Conservation (phyloP, 2,888 invertebrate species). For the Heliconius hortense region DNA sequence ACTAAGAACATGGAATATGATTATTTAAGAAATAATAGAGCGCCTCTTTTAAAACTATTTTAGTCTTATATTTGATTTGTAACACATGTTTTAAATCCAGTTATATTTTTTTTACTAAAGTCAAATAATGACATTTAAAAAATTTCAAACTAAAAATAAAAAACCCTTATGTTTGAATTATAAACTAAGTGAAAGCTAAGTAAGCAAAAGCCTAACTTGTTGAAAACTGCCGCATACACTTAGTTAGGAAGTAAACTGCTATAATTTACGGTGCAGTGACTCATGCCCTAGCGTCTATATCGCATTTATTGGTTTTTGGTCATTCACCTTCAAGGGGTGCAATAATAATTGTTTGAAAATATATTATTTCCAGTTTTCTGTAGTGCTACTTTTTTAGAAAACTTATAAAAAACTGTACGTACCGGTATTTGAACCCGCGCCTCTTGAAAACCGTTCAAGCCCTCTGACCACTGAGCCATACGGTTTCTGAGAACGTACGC, state of each 20-base stretch:
- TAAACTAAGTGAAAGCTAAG: conserved; percentile 9
- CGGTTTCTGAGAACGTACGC: too few relatives aligned
- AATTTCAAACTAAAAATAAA: neutral
- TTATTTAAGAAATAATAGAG: too few relatives aligned
- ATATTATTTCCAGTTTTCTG: neutral
- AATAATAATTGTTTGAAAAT: conserved; percentile 18
- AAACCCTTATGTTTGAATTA: neutral
- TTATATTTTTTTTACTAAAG: neutral
- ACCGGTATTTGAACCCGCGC: too few relatives aligned
- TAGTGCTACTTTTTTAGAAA: too few relatives aligned
- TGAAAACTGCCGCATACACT: conserved; percentile 42
- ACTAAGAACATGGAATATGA: too few relatives aligned
- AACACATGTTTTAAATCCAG: neutral
- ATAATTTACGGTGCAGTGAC: conserved; percentile 48
- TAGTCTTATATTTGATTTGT: neutral
- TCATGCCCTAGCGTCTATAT: conserved; percentile 45
- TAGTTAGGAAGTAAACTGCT: conserved; percentile 45
- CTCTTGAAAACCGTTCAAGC: too few relatives aligned
- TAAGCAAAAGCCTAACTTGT: conserved; percentile 11
- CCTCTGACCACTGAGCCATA: too few relatives aligned
- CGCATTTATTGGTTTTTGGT: conserved; percentile 49
- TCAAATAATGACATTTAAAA: neutral
- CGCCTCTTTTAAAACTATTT: neutral
- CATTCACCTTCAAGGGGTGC: conserved; percentile 48
- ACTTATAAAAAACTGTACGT: too few relatives aligned